Conservation (phyloP, 2,113 vertebrate species). For the Etheostoma spectabile region DNA sequence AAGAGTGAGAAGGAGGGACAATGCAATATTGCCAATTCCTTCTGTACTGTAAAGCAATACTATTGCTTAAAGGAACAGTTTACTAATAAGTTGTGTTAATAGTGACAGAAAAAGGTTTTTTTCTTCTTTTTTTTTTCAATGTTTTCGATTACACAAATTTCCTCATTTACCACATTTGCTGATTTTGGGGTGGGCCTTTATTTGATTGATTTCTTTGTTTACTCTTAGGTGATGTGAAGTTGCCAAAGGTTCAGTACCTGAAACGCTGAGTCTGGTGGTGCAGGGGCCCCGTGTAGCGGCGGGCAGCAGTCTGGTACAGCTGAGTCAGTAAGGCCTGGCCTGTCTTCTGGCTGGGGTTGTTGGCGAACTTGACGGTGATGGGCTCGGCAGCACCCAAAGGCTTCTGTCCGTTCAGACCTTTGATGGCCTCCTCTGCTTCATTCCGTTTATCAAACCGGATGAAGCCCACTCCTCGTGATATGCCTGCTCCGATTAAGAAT, state of each 20-base stretch:
- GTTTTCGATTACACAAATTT: constrained; percentile 38
- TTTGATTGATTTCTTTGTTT: constrained; percentile 6
- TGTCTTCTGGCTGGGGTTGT: constrained; percentile 97
- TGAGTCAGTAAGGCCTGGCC: constrained; percentile 95
- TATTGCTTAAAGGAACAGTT: constrained; percentile 43
- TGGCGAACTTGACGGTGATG: constrained; percentile 98
- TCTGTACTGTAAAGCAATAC: constrained; percentile 50
- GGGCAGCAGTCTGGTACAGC: constrained; percentile 93
- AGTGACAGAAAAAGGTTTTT: constrained; percentile 28
- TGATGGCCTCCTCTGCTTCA: constrained; percentile 96
- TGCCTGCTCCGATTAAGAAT: constrained; percentile 84
- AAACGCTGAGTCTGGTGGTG: constrained; percentile 96
- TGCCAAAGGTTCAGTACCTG: constrained; percentile 85
- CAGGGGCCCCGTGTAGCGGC: constrained; percentile 92
- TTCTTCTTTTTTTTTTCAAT: constrained; percentile 25
- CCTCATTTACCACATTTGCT: constrained; percentile 38
- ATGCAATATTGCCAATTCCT: constrained; percentile 67
- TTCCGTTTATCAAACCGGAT: constrained; percentile 98
- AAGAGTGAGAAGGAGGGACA: constrained; percentile 76
- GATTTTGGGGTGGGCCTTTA: constrained; percentile 35
- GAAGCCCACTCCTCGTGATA: constrained; percentile 96
- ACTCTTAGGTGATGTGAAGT: constrained; percentile 17
- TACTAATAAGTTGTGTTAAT: constrained; percentile 30
- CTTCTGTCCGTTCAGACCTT: constrained; percentile 96
- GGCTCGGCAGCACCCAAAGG: constrained; percentile 92